A percentile compares a stretch with the other conserved stretches of the same genome.
phyloP scores from a whole-genome alignment of 1,140 invertebrate genomes.

The Chionoecetes opilio region DNA sequence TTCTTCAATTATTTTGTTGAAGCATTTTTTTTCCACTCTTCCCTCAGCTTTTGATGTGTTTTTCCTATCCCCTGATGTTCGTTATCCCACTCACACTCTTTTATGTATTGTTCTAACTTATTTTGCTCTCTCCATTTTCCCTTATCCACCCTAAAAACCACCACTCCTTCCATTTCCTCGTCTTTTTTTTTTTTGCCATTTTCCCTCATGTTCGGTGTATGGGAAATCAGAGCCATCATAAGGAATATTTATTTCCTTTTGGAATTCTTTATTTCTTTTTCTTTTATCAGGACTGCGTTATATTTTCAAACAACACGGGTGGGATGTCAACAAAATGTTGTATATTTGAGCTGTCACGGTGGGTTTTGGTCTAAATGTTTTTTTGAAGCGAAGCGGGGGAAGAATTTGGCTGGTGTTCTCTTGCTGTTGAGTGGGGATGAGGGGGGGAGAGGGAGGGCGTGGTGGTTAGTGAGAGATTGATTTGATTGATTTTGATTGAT shows the following conservation, averaged over 20 bases:
- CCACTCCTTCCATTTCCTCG: neutral
- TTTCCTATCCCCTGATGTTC: neutral
- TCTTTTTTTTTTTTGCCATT: neutral
- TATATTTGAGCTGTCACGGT: constrained; percentile 27
- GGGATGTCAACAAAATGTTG: neutral
- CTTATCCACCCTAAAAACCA: neutral
- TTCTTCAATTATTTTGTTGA: neutral
- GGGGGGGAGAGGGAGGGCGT: neutral
- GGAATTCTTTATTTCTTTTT: neutral
- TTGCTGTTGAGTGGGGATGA: neutral
- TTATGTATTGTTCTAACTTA: neutral
- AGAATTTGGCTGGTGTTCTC: neutral
- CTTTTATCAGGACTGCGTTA: neutral
- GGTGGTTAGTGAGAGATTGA: neutral
- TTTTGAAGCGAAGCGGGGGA: neutral
- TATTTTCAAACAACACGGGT: neutral
- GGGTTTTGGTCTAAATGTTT: neutral
- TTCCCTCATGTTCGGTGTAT: neutral
- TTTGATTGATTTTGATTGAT: too few species aligned
- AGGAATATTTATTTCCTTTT: too few species aligned
- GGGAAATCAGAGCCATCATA: too few species aligned
- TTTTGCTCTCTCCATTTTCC: neutral
- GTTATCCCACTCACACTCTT: neutral
- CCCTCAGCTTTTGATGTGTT: neutral
- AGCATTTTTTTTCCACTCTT: neutral